Base-by-base conservation (phyloP, 2,888 invertebrate genomes). In the Pristionchus mayeri region DNA sequence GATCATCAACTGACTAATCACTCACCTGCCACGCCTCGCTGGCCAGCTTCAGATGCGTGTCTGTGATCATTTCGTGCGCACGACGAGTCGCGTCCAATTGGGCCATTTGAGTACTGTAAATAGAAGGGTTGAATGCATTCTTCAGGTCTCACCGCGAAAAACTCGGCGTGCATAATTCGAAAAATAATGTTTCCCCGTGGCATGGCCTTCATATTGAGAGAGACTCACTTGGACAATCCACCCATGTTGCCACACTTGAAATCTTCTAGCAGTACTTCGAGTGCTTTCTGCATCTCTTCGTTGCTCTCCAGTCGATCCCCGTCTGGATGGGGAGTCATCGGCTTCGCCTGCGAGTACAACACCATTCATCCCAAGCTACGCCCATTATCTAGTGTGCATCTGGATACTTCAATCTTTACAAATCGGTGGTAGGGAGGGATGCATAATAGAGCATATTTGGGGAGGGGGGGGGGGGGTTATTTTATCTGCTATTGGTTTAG, bases 221-320 rank as follows among this genome's bases (percentile, higher is more conserved):
- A 18, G 27, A 78, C 76, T 78, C 27, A 78, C 76, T 78, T 34
- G 13, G 76, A 48, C 21, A 78, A 18, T 16, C 76, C 76, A 0
- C 76, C 48, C 50, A 57, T 54, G 11, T 44, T 37, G 50, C 80
- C 80, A 54, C 24, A 37, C 24, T 40, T 80, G 57, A 80, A 80
- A 30, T 80, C 80, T 80, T 80, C 80, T 13, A 80, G 30, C 9
- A 80, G 57, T 37, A 13, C 37, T 40, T 80, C 80, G 57, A 80
- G 80, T n/a, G 80, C 37, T 30, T 16, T 78, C 48, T 50, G 48
- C 50, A 78, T 50, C 30, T 78, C 40, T 44, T 75, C 75, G 50
- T 78, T 78, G 24, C 76, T 78, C 76, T 78, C 76, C 4, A 40
- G 21, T n/a, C 21, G 27, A 3, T 27, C 50, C 24, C 30, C 76